Evolutionary conservation across 2,888 invertebrate species (phyloP), one percentile per base, ranked within the genome.

Genomic region (Aethes cnicana): DNA sequence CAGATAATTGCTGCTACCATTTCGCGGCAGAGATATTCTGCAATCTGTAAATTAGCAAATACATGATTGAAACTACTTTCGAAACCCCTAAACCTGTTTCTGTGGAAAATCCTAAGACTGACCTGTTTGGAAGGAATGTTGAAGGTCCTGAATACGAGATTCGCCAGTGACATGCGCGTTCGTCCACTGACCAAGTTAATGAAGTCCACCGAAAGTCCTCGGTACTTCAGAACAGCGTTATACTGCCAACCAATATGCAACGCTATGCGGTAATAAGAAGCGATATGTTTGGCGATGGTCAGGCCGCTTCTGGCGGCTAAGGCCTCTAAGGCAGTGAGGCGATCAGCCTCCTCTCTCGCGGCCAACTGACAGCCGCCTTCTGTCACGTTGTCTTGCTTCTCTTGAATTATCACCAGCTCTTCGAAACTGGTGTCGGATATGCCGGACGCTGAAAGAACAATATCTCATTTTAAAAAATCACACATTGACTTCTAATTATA

Each of bases 1-100:
- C 90, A 90, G 64, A 88, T 87, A 17, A 91, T 87, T 0, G 92
- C 87, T 23, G 84, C 84, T 17, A 92, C 90, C 68, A 94, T 90
- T 80, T 93, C 92, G 53, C 91, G 89, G 61, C 93, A 92, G 1
- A 94, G 77, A 64, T 93, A 93, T 71, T 92, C 91, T 1, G 92
- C 91, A 37, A 93, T 82, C 92, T 92, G 63, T 47, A 74, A 74
- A 47, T 47, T 16, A 25, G 5, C 2, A 36, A 18, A 55, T n/a
- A n/a, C n/a, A n/a, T n/a, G n/a, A n/a, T n/a, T n/a, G n/a, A n/a
- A n/a, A n/a, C n/a, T n/a, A n/a, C n/a, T n/a, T n/a, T n/a, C n/a
- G n/a, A n/a, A n/a, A n/a, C n/a, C n/a, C n/a, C n/a, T n/a, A n/a
- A n/a, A n/a, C n/a, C n/a, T n/a, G n/a, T n/a, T n/a, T n/a, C n/a